Conservation (phyloP, 2,113 vertebrate species). For the Antigone vipio region DNA sequence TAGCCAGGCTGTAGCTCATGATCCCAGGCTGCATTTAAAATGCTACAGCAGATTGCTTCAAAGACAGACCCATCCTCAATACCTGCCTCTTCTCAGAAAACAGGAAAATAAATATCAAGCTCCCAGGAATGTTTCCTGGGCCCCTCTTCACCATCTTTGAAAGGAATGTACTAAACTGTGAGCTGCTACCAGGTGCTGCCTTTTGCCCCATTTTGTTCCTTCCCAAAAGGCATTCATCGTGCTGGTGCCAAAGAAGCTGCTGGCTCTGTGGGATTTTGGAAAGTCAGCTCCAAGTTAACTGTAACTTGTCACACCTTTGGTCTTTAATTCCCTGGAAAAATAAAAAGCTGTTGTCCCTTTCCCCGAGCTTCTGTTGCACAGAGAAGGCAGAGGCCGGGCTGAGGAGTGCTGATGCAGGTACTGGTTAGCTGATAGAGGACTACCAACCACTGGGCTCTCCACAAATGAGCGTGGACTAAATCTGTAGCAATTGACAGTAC, state of each 20-base stretch:
- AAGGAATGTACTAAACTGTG: background rate
- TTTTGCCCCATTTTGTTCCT: background rate
- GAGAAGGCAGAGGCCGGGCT: background rate
- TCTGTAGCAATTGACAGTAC: background rate
- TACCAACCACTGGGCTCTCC: background rate
- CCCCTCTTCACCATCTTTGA: background rate
- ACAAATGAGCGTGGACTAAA: background rate
- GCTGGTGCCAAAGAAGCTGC: background rate
- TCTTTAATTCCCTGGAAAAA: background rate
- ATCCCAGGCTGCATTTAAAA: background rate
- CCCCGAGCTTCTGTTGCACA: background rate
- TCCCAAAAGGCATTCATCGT: background rate
- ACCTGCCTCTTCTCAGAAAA: background rate
- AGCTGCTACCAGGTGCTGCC: background rate
- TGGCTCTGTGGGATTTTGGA: background rate
- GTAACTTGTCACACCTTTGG: background rate
- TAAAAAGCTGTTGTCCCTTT: background rate
- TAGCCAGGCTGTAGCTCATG: background rate
- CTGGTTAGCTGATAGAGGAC: background rate
- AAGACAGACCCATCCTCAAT: background rate
- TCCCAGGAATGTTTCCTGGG: background rate
- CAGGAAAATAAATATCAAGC: background rate
- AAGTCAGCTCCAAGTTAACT: background rate
- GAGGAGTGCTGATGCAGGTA: background rate
- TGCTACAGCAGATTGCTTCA: background rate